Base-by-base conservation (phyloP, 2,113 vertebrate genomes). In the Tupaia chinensis region DNA sequence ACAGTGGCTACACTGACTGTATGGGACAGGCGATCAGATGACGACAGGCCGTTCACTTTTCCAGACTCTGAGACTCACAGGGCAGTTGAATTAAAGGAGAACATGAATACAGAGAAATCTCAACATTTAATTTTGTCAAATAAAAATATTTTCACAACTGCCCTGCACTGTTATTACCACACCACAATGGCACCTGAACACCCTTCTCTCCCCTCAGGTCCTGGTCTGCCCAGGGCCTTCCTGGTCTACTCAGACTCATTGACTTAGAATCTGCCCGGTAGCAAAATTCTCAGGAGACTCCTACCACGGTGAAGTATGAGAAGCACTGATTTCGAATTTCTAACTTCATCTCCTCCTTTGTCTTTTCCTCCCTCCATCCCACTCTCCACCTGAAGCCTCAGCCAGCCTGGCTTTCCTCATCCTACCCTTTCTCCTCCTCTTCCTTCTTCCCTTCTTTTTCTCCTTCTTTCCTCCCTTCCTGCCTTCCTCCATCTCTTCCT, bases 141-240 rank as follows among this genome's bases (percentile, higher is more conserved):
- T 66, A 89, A 93, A 89, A 83, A 29, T 22, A 61, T 32, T 44
- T 89, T 92, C 7, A 83, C 69, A 94, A n/a, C 34, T 56, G 6
- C 10, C 4, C 17, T 7, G 9, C 8, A 11, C 5, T 65, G 44
- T 44, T 3, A 85, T 27, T 66, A 89, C 87, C 23, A 58, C 32
- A 72, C 7, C 56, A 74, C 0, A 44, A 72, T 70, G n/a, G 32
- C 10, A 95, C 72, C 61, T 94, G 54, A 23, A 87, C 56, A 56
- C n/a, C 32, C 23, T 56, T 65, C 4, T 13, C 34, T 53, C 3
- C 3, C 0, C 16, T 9, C 5, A 20, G 44, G 22, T 25, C 27
- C 34, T 32, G n/a, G 63, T 0, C 2, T 11, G 22, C 1, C 54
- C 9, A 23, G 20, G 14, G 15, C 44, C 44, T 44, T 4, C 44